Base-by-base conservation (phyloP, 2,113 vertebrate species). In the Barbus barbus region DNA sequence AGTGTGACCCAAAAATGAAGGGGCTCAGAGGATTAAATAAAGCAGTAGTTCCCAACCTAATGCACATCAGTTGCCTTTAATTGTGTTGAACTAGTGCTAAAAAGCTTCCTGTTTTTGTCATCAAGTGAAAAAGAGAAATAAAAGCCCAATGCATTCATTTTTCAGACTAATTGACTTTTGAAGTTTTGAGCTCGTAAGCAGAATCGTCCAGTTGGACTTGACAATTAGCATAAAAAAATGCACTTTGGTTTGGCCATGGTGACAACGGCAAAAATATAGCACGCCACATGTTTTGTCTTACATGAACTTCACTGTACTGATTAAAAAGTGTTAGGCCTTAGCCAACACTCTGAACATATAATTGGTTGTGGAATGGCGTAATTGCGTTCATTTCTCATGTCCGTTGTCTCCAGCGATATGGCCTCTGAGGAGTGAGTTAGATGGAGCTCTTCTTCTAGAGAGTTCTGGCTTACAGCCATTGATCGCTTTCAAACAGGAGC, bases 351-450 rank as follows among this genome's bases (percentile, higher is more conserved):
- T 78, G 33, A 89, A 86, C 88, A 76, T 86, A 84, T 91, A 92
- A 93, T 92, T 91, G 92, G 87, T 90, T 92, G 89, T 93, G 91
- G 88, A 85, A 90, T 69, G 63, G 89, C 83, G 85, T 94, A 93
- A 94, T 93, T 93, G 91, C 69, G 83, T 89, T 92, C 90, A 92
- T 93, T 93, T 90, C 90, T 93, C 92, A 92, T 83, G 87, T 92
- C 87, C 81, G 6, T 58, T 12, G 78, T 8, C 53, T 90, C 61
- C 77, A 44, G 85, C 80, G 81, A 46, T 67, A 85, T 26, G 12
- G 81, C 86, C 85, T 84, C 85, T 14, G 61, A 63, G 33, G 67
- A 65, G 87, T 83, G 73, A 85, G 85, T 56, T 31, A 76, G 38
- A 76, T 24, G 24, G 14, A 78, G 53, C 56, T 73, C 74, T 56